Evolutionary conservation across 2,888 invertebrate species (phyloP).

Genomic region (Drosophila bunnanda): DNA sequence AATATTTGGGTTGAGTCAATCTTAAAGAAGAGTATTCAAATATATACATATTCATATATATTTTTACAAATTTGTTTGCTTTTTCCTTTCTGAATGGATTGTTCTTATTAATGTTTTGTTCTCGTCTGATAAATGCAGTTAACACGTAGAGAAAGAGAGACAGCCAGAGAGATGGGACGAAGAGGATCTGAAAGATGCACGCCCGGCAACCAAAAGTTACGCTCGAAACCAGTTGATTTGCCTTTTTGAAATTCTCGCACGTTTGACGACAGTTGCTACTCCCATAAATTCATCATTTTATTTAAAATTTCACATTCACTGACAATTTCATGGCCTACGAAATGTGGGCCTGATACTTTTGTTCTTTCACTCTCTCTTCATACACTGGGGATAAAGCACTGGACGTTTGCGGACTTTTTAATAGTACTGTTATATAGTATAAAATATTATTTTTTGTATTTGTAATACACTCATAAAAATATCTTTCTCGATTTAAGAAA

Average conservation of each 20-base stretch:
- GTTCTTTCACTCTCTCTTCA: constrained; percentile 45
- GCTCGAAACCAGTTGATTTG: constrained; percentile 40
- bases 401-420: not conserved
- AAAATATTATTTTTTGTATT: too few species aligned
- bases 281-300: constrained; percentile 78
- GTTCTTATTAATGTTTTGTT: constrained; percentile 54
- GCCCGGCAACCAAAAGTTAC: constrained; percentile 17
- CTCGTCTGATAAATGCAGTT: constrained; percentile 39
- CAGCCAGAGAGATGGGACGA: constrained; percentile 1
- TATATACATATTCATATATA: constrained; percentile 26
- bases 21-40: constrained; percentile 28
- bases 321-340: constrained; percentile 75
- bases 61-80: constrained; percentile 45
- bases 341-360: constrained; percentile 50
- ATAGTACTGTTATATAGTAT: too few species aligned
- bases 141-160: not conserved
- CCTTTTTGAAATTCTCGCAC: constrained; percentile 71
- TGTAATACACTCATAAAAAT: too few species aligned
- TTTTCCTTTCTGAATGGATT: constrained; percentile 37
- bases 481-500: too few species aligned
- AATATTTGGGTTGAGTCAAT: constrained; percentile 50
- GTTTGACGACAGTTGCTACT: constrained; percentile 54
- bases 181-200: constrained; percentile 58
- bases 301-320: constrained; percentile 76
- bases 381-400: constrained; percentile 5